phyloP scores from a whole-genome alignment of 2,797 vertebrate species.

The Apogon talboti region DNA sequence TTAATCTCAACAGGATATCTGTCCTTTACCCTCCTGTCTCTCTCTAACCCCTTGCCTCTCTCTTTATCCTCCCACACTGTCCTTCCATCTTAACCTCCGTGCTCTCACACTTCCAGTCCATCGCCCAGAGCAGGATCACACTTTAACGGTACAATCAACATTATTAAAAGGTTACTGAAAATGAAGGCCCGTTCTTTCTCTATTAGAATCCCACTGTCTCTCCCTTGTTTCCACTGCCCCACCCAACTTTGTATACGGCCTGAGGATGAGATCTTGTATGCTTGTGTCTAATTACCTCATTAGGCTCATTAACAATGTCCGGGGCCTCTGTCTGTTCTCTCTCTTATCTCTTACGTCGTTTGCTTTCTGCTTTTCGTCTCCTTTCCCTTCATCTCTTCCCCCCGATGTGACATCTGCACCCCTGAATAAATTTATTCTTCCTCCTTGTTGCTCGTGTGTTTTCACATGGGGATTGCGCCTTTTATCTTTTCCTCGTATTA shows the following conservation, averaged over 20 bases:
- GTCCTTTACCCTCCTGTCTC: slow-evolving; percentile 34
- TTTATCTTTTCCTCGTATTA: slow-evolving; percentile 63
- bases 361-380: slow-evolving; percentile 32
- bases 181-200: slow-evolving; percentile 33
- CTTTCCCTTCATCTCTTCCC: slow-evolving; percentile 22
- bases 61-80: slow-evolving; percentile 40
- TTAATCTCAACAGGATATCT: slow-evolving; percentile 68
- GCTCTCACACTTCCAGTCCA: slow-evolving; percentile 32
- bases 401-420: slow-evolving; percentile 57
- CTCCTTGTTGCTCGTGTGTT: slow-evolving; percentile 52
- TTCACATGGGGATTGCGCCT: slow-evolving; percentile 55
- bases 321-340: slow-evolving; percentile 42
- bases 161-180: slow-evolving; percentile 42
- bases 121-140: slow-evolving; percentile 30
- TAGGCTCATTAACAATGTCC: slow-evolving; percentile 72
- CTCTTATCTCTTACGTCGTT: slow-evolving; percentile 33
- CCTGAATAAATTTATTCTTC: slow-evolving; percentile 61
- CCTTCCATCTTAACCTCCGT: slow-evolving; percentile 23
- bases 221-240: slow-evolving; percentile 28
- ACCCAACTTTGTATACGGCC: slow-evolving; percentile 44
- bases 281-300: slow-evolving; percentile 75
- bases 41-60: slow-evolving; percentile 19
- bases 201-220: slow-evolving; percentile 4
- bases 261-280: slow-evolving; percentile 59
- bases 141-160: slow-evolving; percentile 39